Evolutionary conservation across 2,113 vertebrate genomes (phyloP).

Genomic region (Trogon melanurus): DNA sequence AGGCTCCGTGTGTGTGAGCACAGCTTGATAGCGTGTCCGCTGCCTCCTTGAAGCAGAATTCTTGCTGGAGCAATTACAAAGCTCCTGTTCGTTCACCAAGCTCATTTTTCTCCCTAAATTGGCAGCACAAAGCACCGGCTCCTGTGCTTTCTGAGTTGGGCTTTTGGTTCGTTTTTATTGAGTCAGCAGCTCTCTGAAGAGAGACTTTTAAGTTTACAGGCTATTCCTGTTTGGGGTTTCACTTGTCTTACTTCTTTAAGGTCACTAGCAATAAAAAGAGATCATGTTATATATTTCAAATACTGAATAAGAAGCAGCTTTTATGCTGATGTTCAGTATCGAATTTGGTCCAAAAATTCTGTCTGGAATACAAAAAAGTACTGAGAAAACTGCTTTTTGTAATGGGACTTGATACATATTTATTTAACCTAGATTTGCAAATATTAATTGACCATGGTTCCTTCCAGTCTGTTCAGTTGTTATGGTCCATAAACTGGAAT

Average conservation of each 20-base stretch:
- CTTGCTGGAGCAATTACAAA: neutral
- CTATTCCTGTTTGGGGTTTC: neutral
- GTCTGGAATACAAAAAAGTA: neutral
- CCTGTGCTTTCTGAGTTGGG: neutral
- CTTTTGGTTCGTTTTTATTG: neutral
- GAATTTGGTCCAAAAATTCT: neutral
- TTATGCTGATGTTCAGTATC: neutral
- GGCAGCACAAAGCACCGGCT: neutral
- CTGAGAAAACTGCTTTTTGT: neutral
- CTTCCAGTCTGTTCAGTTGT: neutral
- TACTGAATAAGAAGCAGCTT: neutral
- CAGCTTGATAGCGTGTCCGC: neutral
- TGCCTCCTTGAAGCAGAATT: neutral
- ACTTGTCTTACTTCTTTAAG: neutral
- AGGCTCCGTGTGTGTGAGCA: neutral
- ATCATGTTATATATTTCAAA: neutral
- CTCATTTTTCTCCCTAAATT: neutral
- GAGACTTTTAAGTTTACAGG: neutral
- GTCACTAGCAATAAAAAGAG: neutral
- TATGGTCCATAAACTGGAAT: neutral
- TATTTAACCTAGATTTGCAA: neutral
- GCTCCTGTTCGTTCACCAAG: neutral
- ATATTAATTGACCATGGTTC: neutral
- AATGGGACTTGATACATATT: neutral
- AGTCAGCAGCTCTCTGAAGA: neutral